Conservation (phyloP, 2,888 invertebrate species). For the Agrotis segetum region DNA sequence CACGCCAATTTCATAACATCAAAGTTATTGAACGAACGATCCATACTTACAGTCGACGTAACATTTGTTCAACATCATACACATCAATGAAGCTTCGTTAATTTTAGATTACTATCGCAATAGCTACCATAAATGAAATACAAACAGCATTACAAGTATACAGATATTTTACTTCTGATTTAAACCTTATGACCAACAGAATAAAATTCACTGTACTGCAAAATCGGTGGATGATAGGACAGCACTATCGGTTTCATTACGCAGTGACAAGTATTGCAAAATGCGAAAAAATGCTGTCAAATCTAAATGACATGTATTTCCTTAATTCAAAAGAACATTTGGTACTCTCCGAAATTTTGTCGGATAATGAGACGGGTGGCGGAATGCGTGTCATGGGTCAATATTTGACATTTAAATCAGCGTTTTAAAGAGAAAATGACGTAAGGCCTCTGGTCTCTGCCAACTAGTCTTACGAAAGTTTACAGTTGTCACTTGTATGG, state of each 20-base stretch:
- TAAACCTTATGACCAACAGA: not conserved
- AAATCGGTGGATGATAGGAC: not conserved
- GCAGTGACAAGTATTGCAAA: constrained; percentile 32
- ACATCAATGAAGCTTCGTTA: constrained; percentile 54
- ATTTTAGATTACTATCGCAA: constrained; percentile 54
- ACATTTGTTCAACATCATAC: constrained; percentile 49
- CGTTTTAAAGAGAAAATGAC: constrained; percentile 75
- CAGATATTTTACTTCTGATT: not conserved
- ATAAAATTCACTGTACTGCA: not conserved
- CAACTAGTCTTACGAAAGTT: constrained; percentile 77
- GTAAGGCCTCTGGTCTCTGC: constrained; percentile 70
- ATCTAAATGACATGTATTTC: constrained; percentile 56
- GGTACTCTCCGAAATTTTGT: constrained; percentile 39
- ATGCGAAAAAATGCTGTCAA: constrained; percentile 34
- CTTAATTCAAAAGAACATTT: constrained; percentile 22
- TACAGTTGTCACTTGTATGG: constrained; percentile 77
- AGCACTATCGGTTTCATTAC: constrained; percentile 20
- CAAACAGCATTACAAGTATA: constrained; percentile 22
- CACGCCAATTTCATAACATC: constrained; percentile 46
- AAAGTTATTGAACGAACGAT: constrained; percentile 47
- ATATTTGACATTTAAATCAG: constrained; percentile 86
- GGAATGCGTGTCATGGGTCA: constrained; percentile 83
- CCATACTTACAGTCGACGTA: constrained; percentile 48
- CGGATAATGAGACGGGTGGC: constrained; percentile 77
- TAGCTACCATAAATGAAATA: constrained; percentile 40